Percentiles rank a stretch among this genome's conserved stretches.
phyloP scores from a whole-genome alignment of 1,140 invertebrate species.

The Pararge aegeria region DNA sequence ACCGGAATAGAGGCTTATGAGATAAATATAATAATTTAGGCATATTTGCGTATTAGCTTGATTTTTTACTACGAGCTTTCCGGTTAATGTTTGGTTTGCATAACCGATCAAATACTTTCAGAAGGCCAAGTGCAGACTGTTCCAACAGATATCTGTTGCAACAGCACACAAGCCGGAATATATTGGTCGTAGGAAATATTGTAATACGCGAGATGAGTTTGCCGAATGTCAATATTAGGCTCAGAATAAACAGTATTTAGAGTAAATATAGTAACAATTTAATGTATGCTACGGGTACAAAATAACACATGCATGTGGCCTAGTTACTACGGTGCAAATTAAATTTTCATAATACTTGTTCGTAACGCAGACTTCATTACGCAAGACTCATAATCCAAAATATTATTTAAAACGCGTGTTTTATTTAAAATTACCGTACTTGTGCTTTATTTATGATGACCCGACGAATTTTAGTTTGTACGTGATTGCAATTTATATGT shows the following conservation, averaged over 20 bases:
- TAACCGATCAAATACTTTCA: not conserved
- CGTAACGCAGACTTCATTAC: no score
- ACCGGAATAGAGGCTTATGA: no score
- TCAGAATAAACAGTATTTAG: no score
- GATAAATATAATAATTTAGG: not conserved
- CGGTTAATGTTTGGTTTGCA: not conserved
- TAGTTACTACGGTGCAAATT: no score
- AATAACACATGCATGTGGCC: no score
- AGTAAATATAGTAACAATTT: conserved; percentile 5
- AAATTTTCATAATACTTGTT: no score
- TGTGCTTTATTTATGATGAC: no score
- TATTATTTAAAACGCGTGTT: no score
- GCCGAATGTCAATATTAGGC: conserved; percentile 4
- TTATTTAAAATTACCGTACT: no score
- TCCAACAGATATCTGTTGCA: conserved; percentile 11
- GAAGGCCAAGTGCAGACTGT: not conserved
- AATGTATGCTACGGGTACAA: not conserved
- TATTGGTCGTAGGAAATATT: conserved; percentile 8
- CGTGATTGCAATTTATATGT: no score
- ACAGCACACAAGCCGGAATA: conserved; percentile 2
- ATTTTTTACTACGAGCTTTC: not conserved
- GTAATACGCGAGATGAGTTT: conserved; percentile 14
- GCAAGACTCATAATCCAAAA: no score
- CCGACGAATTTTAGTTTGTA: no score
- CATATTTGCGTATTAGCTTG: not conserved